Conservation (phyloP, 2,888 invertebrate species). For the Metallyticus violacea region DNA sequence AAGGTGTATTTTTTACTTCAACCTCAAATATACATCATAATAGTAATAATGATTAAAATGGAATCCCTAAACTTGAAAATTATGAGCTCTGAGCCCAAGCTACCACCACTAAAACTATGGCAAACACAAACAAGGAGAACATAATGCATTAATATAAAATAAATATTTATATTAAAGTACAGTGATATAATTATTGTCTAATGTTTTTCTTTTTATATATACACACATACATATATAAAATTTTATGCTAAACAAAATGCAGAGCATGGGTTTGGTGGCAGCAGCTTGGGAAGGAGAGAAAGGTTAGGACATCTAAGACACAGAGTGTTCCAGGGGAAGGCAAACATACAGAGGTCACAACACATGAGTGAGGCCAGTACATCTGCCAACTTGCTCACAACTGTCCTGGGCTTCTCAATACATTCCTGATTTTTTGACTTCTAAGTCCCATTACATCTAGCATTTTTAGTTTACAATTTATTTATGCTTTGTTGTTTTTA, state of each 20-base stretch:
- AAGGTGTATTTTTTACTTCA: slow-evolving; percentile 49
- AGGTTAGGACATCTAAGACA: slow-evolving; percentile 28
- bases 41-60: slow-evolving; percentile 30
- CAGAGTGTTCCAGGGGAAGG: slow-evolving; percentile 14
- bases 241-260: slow-evolving; percentile 12
- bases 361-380: slow-evolving; percentile 43
- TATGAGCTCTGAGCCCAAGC: slow-evolving; percentile 28
- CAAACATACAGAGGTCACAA: slow-evolving; percentile 40
- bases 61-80: slow-evolving; percentile 30
- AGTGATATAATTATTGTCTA: slow-evolving; percentile 17
- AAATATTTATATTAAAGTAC: not conserved
- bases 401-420: not conserved
- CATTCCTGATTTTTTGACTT: not conserved
- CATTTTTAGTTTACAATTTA: not conserved
- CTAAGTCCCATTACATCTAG: no score
- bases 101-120: slow-evolving; percentile 25
- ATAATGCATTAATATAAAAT: slow-evolving; percentile 1
- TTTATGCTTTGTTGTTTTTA: not conserved
- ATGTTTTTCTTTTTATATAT: not conserved
- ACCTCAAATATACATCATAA: slow-evolving; percentile 44
- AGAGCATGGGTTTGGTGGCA: not conserved
- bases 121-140: slow-evolving; percentile 19
- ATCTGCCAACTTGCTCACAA: slow-evolving; percentile 3
- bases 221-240: not conserved
- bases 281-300: slow-evolving; percentile 28